Base-by-base conservation (phyloP, 2,888 invertebrate genomes). In the Monoplex corrugatus region DNA sequence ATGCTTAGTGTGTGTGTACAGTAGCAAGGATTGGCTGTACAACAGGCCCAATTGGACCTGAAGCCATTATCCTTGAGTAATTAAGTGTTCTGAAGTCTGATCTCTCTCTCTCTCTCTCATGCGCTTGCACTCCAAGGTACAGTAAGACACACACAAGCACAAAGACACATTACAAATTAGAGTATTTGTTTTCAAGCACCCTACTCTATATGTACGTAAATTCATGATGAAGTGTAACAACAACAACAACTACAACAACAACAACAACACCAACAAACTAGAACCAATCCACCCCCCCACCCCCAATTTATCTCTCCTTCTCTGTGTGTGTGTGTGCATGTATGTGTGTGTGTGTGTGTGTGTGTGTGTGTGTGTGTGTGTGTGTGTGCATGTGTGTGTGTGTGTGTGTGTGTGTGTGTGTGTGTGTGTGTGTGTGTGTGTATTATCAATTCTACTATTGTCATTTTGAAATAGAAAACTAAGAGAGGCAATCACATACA, bases 351-450 rank as follows among this genome's bases (percentile, higher is more conserved):
- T 78, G 38, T 78, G 10, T 78, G 38, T 40, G 3, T 78, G 5
- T 78, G 78, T 78, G n/a, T 78, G 16, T 78, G 6, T 40, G 16
- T 78, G 6, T 23, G 28, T 40, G 28, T 40, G 28, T 78, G 35
- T 75, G 75, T 32, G 72, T 72, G 8, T 35, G 32, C 8, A 2
- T 1, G 32, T 23, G 0, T 68, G 72, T 35, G 72, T 72, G 72
- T 35, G 72, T 72, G 72, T 35, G 72, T 72, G 72, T 35, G 72
- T 35, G 0, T 72, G 72, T 32, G 72, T 72, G 72, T 72, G 72
- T 72, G 72, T 72, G 72, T 72, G 72, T 72, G 72, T 72, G 72
- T 35, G 72, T 72, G 35, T 35, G 72, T 72, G 72, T 72, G 6
- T 35, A 35, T 72, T 32, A 50, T 50, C 10, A 19, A 50, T 50